Conservation (phyloP, 2,888 invertebrate genomes). For the Harpalus rubripes region DNA sequence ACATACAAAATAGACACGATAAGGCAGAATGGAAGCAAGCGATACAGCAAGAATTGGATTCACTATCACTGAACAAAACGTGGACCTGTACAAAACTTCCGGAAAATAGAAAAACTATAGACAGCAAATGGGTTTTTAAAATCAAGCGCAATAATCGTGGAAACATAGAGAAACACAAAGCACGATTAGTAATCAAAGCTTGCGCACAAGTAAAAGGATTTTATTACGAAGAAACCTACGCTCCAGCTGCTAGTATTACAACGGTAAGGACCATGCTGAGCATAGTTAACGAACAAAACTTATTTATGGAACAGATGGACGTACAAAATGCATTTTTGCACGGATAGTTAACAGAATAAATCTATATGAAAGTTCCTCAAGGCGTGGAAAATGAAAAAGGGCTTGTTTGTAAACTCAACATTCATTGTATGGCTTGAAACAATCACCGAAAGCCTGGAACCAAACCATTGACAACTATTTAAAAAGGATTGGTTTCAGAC, state of each 20-base stretch:
- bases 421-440: constrained; percentile 16
- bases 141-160: constrained; percentile 67
- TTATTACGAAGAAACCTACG: constrained; percentile 60
- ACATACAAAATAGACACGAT: constrained; percentile 20
- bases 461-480: neutral
- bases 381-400: neutral
- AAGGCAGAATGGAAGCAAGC: constrained; percentile 42
- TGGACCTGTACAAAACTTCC: constrained; percentile 55
- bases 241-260: constrained; percentile 8
- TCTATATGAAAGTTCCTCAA: constrained; percentile 7
- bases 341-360: constrained; percentile 26
- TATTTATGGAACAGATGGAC: constrained; percentile 21
- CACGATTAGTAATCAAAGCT: constrained; percentile 8
- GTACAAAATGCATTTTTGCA: constrained; percentile 31
- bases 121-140: constrained; percentile 69
- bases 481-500: neutral
- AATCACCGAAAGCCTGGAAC: constrained; percentile 14
- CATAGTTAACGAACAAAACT: constrained; percentile 8
- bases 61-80: constrained; percentile 49
- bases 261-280: neutral
- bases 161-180: constrained; percentile 51
- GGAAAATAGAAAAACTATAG: constrained; percentile 48
- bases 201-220: constrained; percentile 68
- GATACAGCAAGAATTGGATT: constrained; percentile 15
- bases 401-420: constrained; percentile 16